These are phyloP conservation scores for Homarus americanus DNA, from an alignment of 1,140 invertebrate genomes.

Conservation along the genomic window DNA sequence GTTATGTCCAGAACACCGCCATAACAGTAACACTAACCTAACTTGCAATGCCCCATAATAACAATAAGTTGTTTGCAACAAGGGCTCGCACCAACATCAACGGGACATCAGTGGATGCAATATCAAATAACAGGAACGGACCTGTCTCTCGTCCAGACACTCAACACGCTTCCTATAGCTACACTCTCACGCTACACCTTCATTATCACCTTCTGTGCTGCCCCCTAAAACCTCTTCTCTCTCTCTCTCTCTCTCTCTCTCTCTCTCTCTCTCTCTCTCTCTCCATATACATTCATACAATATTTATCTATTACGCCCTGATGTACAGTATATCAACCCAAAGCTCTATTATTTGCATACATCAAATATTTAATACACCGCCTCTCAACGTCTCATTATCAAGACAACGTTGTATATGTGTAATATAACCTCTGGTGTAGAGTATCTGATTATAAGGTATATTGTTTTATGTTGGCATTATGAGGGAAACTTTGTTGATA, in stretches of 20 bases:
- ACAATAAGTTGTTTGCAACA: constrained; percentile 41
- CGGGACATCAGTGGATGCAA: constrained; percentile 42
- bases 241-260: not conserved
- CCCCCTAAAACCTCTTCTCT: not conserved
- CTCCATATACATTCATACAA: no score
- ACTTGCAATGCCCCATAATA: constrained; percentile 45
- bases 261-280: constrained; percentile 6
- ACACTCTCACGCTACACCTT: not conserved
- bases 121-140: constrained; percentile 59
- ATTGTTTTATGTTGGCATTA: no score
- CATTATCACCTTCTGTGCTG: not conserved
- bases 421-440: no score
- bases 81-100: constrained; percentile 26
- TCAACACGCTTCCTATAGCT: not conserved
- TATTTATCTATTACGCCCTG: no score
- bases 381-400: no score
- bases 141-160: not conserved
- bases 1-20: not conserved
- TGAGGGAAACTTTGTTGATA: no score
- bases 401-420: no score
- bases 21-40: constrained; percentile 55
- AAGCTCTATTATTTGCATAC: no score
- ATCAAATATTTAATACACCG: no score
- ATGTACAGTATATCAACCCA: no score
- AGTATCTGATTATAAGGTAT: no score